These are phyloP conservation scores for Andricus curvator DNA, from an alignment of 2,888 invertebrate species.

Conservation along the genomic window DNA sequence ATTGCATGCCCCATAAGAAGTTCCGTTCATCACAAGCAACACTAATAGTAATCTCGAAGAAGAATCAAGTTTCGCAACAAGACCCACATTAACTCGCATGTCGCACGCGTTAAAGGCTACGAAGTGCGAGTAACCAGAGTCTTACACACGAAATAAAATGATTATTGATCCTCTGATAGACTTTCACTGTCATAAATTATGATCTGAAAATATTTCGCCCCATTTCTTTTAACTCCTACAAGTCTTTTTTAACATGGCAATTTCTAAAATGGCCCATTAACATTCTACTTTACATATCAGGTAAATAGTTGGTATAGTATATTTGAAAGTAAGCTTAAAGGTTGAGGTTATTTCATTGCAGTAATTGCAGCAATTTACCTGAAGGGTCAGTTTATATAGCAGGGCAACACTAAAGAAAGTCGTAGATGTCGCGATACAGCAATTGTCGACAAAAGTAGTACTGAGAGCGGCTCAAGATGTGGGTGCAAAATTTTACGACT, in stretches of 20 bases:
- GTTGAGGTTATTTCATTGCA: slow-evolving; percentile 19
- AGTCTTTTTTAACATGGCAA: too few relatives aligned
- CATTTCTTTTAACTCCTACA: too few relatives aligned
- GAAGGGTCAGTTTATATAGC: slow-evolving; percentile 36
- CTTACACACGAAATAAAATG: background rate
- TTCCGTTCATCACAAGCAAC: slow-evolving; percentile 13
- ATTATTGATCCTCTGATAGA: background rate
- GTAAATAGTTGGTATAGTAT: background rate
- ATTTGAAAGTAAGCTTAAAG: background rate
- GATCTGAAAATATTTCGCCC: background rate
- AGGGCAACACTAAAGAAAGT: slow-evolving; percentile 16
- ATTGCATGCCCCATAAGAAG: slow-evolving; percentile 7
- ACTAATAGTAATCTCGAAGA: background rate
- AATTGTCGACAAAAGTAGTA: slow-evolving; percentile 17
- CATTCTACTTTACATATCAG: background rate
- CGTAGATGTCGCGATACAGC: slow-evolving; percentile 36
- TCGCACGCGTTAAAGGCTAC: background rate
- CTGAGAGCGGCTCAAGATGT: background rate
- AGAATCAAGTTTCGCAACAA: slow-evolving; percentile 12
- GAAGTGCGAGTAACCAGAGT: background rate
- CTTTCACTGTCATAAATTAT: background rate
- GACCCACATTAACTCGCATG: slow-evolving; percentile 4
- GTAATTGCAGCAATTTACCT: slow-evolving; percentile 23
- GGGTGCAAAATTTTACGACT: background rate
- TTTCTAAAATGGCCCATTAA: too few relatives aligned